Percentiles rank a stretch among this genome's conserved stretches.
These are phyloP conservation scores for Albula goreensis DNA, from an alignment of 2,113 vertebrate species.

Conservation along the genomic window DNA sequence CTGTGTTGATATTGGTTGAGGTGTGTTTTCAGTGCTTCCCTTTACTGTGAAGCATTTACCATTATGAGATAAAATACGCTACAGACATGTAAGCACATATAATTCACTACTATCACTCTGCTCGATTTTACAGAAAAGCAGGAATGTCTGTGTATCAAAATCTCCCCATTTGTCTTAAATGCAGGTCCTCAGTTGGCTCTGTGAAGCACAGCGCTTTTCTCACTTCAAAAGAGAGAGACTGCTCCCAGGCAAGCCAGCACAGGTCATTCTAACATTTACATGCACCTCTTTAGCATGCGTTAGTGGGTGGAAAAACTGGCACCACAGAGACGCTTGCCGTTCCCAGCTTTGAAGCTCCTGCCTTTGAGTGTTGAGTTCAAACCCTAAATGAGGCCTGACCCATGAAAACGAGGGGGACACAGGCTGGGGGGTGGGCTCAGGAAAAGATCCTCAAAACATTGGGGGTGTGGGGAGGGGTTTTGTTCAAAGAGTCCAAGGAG, in stretches of 20 bases:
- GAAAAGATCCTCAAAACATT: too few species aligned
- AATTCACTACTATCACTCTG: neutral
- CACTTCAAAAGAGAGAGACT: neutral
- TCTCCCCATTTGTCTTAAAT: neutral
- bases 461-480: neutral
- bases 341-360: conserved; percentile 50
- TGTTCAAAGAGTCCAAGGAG: neutral
- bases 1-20: too few species aligned
- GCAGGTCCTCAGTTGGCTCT: neutral
- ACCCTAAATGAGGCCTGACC: conserved; percentile 20
- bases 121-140: neutral
- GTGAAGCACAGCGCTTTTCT: neutral
- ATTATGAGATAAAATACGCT: neutral
- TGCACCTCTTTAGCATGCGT: conserved; percentile 51
- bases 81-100: neutral
- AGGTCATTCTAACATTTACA: conserved; percentile 48
- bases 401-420: conserved; percentile 22
- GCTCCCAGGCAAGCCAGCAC: conserved; percentile 20
- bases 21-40: neutral
- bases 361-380: conserved; percentile 41
- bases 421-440: neutral
- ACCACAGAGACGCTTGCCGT: conserved; percentile 40
- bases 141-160: neutral
- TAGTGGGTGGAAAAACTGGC: conserved; percentile 38
- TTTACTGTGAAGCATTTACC: neutral